These are phyloP conservation scores for Standfussiana lucernea DNA, from an alignment of 2,888 invertebrate species.

Conservation along the genomic window DNA sequence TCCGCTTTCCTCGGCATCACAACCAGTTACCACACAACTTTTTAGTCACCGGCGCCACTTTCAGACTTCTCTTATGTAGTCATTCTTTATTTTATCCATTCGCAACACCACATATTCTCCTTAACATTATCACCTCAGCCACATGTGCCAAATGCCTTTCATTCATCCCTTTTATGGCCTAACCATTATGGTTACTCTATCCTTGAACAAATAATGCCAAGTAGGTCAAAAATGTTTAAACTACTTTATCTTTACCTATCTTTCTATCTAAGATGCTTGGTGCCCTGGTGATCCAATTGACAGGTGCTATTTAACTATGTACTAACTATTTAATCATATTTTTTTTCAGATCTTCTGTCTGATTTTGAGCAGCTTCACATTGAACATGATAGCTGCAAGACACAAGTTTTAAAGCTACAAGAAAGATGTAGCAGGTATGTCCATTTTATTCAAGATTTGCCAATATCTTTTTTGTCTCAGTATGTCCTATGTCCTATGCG, in stretches of 20 bases:
- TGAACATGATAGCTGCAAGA: slow-evolving; percentile 76
- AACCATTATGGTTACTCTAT: background rate
- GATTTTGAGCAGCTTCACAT: slow-evolving; percentile 77
- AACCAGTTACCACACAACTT: background rate
- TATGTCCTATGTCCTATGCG: no score
- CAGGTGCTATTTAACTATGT: background rate
- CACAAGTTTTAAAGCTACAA: slow-evolving; percentile 71
- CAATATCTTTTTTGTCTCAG: background rate
- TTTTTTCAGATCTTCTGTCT: slow-evolving; percentile 79
- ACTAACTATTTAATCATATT: background rate
- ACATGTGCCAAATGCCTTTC: background rate
- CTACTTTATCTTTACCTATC: background rate
- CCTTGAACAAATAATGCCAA: background rate
- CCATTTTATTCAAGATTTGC: background rate
- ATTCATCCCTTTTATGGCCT: background rate
- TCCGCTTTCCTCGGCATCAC: background rate
- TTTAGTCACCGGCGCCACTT: background rate
- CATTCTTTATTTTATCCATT: background rate
- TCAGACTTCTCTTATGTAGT: background rate
- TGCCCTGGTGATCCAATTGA: background rate
- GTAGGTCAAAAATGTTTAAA: background rate
- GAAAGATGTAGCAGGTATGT: slow-evolving; percentile 80
- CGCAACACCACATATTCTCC: background rate
- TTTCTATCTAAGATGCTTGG: background rate
- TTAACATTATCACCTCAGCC: background rate